Evolutionary conservation across 2,797 vertebrate species (phyloP).

Genomic region (Microcaecilia unicolor): DNA sequence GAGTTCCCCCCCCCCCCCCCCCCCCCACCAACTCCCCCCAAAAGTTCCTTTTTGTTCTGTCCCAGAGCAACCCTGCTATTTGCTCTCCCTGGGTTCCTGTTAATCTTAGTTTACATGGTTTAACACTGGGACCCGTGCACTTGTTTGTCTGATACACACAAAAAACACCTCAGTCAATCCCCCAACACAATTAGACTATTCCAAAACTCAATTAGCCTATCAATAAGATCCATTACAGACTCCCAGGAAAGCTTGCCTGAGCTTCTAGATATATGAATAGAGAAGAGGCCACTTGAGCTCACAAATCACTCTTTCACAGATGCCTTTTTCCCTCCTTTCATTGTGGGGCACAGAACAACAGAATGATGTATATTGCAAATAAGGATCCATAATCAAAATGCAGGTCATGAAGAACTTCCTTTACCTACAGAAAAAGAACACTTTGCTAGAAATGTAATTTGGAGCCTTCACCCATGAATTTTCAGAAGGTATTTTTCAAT

Average conservation of each 20-base stretch:
- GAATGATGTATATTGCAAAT: constrained; percentile 16
- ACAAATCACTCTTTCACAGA: constrained; percentile 1
- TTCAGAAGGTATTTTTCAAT: too few relatives aligned
- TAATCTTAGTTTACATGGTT: constrained; percentile 3
- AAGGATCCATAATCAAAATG: constrained; percentile 13
- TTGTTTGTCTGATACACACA: constrained; percentile 15
- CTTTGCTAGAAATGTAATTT: too few relatives aligned
- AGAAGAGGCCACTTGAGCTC: constrained; percentile 21
- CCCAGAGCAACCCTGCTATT: constrained; percentile 12
- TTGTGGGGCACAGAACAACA: constrained; percentile 13
- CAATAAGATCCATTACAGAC: constrained; percentile 6
- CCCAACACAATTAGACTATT: too few relatives aligned
- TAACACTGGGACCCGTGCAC: constrained; percentile 11
- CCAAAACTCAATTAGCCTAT: constrained; percentile 1
- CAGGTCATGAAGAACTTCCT: background rate
- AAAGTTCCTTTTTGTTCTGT: constrained; percentile 40
- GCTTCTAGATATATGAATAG: constrained; percentile 3
- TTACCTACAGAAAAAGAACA: background rate
- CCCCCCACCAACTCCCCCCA: too few relatives aligned
- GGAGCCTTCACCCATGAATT: too few relatives aligned
- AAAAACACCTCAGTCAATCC: constrained; percentile 1
- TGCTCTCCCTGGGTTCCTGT: constrained; percentile 1
- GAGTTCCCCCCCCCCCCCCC: too few relatives aligned
- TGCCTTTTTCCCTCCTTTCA: constrained; percentile 14
- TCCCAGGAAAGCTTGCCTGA: background rate